Base-by-base conservation (phyloP, 2,888 invertebrate genomes). In the Cantharis rufa region DNA sequence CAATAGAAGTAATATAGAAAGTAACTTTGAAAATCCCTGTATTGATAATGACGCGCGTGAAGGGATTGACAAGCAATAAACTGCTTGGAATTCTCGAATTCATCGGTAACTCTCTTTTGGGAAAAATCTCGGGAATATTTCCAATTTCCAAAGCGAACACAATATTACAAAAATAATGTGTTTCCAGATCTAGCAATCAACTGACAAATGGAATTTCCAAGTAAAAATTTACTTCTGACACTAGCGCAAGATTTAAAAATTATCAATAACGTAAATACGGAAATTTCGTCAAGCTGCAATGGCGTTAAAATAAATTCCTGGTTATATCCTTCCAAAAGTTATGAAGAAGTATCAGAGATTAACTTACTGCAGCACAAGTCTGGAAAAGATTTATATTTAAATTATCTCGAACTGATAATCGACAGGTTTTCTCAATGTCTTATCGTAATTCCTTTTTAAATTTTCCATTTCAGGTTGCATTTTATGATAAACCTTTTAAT, bases 181-280 rank as follows among this genome's bases (percentile, higher is more conserved):
- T n/a, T n/a, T n/a, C 21, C 21, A 21, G 64, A 66, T 66, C 69
- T 27, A 32, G 69, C 24, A 32, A 66, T 24, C 24, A 16, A 66
- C n/a, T 72, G 76, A 74, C 73, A 74, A 24, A 80, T 80, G 80
- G 80, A 78, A 73, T 75, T 77, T 76, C 48, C 73, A 32, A 81
- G 74, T 32, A 78, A 73, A 72, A 78, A 48, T 32, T 62, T 80
- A 28, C 27, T 81, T 48, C 62, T 77, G 73, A 79, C 81, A 75
- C 63, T 81, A 70, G 73, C 70, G 48, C 78, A 77, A 73, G 81
- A 81, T 72, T 69, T 81, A 74, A 69, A 72, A 61, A 73, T 71
- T 27, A 48, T 81, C 32, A 75, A 78, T 13, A 66, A 48, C 10
- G 74, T 79, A 15, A 75, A 71, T 28, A n/a, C 18, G 4, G 72